phyloP scores from a whole-genome alignment of 1,140 invertebrate genomes.

The Drosophila miranda region DNA sequence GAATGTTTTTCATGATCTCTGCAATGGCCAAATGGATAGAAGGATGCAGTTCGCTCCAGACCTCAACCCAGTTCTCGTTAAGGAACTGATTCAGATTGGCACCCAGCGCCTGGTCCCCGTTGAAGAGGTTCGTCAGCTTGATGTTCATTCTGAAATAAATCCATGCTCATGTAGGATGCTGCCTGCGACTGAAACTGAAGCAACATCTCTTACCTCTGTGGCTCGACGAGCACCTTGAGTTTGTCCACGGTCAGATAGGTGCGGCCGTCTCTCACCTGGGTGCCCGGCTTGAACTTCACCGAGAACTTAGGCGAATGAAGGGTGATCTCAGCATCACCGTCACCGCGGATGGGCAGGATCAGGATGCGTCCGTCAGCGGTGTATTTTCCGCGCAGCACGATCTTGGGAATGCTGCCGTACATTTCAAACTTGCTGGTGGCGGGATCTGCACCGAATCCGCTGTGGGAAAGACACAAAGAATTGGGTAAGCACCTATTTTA shows the following conservation, averaged over 20 bases:
- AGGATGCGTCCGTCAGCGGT: constrained; percentile 75
- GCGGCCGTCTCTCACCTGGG: constrained; percentile 59
- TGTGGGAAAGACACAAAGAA: constrained; percentile 12
- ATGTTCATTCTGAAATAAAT: constrained; percentile 84
- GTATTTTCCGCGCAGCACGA: constrained; percentile 73
- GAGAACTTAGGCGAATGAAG: constrained; percentile 74
- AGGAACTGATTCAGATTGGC: constrained; percentile 85
- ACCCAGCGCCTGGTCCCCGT: constrained; percentile 86
- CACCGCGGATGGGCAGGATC: constrained; percentile 77
- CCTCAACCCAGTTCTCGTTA: constrained; percentile 85
- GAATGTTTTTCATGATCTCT: constrained; percentile 84
- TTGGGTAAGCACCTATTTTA: background rate
- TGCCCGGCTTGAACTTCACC: constrained; percentile 74
- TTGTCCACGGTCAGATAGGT: constrained; percentile 72
- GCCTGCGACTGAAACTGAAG: background rate
- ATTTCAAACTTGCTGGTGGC: constrained; percentile 77
- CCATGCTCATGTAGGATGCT: background rate
- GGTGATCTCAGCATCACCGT: constrained; percentile 78
- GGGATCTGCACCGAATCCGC: constrained; percentile 73
- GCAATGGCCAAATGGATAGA: constrained; percentile 84
- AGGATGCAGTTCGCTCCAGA: constrained; percentile 84
- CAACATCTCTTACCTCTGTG: constrained; percentile 56
- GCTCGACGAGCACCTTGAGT: constrained; percentile 75
- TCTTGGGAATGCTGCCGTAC: constrained; percentile 72
- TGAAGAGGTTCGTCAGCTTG: constrained; percentile 87